Conservation (phyloP, 2,888 invertebrate species). For the Adineta ricciae region DNA sequence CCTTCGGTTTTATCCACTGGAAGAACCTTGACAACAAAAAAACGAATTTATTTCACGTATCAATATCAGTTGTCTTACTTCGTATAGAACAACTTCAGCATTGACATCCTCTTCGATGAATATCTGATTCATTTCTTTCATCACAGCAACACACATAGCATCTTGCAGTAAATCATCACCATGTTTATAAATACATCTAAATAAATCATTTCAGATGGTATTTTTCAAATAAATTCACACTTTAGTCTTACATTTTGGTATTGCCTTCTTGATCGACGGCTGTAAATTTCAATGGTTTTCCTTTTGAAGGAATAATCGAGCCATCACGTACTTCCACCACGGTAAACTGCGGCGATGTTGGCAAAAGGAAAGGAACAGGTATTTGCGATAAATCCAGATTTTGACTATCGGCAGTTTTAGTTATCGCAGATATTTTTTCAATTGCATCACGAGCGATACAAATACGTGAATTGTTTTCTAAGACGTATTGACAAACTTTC, state of each 20-base stretch:
- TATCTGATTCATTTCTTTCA: not conserved
- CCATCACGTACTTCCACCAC: not conserved
- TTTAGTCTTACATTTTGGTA: not conserved
- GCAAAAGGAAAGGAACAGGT: not conserved
- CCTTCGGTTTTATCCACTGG: not conserved
- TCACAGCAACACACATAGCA: not conserved
- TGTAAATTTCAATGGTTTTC: constrained; percentile 7
- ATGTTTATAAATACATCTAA: not conserved
- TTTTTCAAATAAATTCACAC: no score
- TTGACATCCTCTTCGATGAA: not conserved
- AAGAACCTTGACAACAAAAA: not conserved
- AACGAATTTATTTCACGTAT: not conserved
- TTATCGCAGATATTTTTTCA: not conserved
- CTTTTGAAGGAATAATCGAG: not conserved
- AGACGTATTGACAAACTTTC: not conserved
- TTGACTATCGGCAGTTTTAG: not conserved
- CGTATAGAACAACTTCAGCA: not conserved
- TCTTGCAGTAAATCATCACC: not conserved
- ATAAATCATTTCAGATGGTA: not conserved
- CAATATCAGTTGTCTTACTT: not conserved
- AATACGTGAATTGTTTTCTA: not conserved
- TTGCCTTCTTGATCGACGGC: not conserved
- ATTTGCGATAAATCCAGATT: not conserved
- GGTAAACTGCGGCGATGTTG: not conserved
- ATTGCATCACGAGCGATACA: not conserved